A percentile compares a stretch with the other conserved stretches of the same genome.
These are phyloP conservation scores for Aplodontia rufa DNA, from an alignment of 2,113 vertebrate genomes.

Conservation along the genomic window DNA sequence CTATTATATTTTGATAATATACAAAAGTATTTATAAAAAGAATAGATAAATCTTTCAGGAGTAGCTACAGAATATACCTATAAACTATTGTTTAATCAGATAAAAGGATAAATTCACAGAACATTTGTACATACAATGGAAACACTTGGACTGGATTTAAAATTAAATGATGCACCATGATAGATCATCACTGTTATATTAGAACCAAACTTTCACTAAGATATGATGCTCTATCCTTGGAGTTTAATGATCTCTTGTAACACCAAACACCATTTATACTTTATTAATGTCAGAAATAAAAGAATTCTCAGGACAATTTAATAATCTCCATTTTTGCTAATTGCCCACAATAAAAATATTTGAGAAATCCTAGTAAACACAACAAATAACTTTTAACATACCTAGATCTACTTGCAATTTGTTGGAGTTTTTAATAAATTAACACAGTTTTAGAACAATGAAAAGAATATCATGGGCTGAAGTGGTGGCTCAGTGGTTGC, in stretches of 20 bases:
- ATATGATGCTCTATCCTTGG: not conserved
- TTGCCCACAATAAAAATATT: not conserved
- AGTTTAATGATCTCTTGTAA: not conserved
- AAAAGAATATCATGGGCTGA: too few species aligned
- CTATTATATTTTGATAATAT: not conserved
- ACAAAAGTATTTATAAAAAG: not conserved
- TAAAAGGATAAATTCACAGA: not conserved
- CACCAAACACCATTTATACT: not conserved
- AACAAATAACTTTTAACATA: not conserved
- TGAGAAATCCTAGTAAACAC: not conserved
- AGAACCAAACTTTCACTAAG: not conserved
- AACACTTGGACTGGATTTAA: not conserved
- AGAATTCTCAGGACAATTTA: not conserved
- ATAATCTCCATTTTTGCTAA: not conserved
- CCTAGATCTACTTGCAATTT: not conserved
- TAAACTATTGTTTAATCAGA: not conserved
- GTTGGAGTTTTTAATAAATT: constrained; percentile 29
- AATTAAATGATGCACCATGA: not conserved
- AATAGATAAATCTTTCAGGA: not conserved
- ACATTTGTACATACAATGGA: not conserved
- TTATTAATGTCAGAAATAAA: not conserved
- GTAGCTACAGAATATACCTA: not conserved
- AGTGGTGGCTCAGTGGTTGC: too few species aligned
- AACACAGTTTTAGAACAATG: not conserved
- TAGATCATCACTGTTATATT: not conserved